These are phyloP conservation scores for Bujurquina vittata DNA, from an alignment of 2,113 vertebrate genomes.

Conservation along the genomic window DNA sequence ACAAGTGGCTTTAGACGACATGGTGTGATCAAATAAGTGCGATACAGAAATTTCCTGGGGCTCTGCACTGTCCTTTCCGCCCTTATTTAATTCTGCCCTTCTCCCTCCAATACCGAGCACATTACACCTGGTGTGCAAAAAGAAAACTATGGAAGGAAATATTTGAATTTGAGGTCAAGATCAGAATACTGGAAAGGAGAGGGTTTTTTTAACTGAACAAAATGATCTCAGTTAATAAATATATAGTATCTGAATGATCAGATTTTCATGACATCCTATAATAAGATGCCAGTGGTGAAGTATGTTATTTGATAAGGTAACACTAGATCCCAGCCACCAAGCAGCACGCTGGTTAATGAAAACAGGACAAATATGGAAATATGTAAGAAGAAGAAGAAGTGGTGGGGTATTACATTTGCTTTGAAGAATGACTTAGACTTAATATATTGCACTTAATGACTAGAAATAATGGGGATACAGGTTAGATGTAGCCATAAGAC, in stretches of 20 bases:
- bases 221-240: too few species aligned
- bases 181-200: not conserved
- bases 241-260: not conserved
- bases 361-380: not conserved
- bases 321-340: not conserved
- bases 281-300: not conserved
- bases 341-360: accelerated
- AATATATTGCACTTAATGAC: not conserved
- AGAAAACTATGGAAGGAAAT: not conserved
- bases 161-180: not conserved
- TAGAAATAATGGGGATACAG: not conserved
- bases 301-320: not conserved
- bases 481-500: not conserved
- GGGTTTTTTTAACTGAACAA: not conserved
- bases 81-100: conserved; percentile 31
- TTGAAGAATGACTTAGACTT: not conserved
- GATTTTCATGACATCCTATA: not conserved
- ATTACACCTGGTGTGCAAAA: conserved; percentile 3
- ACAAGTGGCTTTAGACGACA: conserved; percentile 45
- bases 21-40: conserved; percentile 55
- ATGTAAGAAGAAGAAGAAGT: not conserved
- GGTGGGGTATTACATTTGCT: not conserved
- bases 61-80: conserved; percentile 15
- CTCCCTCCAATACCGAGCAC: not conserved
- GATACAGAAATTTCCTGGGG: conserved; percentile 45